Percentiles rank a stretch among this genome's conserved stretches.
phyloP scores from a whole-genome alignment of 2,113 vertebrate species.

The human region GRCh38 chr2:60536001-60536500 shows the following conservation, averaged over 20 bases:
- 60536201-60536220: not conserved
- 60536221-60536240: not conserved
- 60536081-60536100: not conserved
- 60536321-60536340: not conserved
- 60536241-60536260: not conserved
- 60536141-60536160: slow-evolving; percentile 1
- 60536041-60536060: not conserved
- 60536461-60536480: slow-evolving; percentile 64
- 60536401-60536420: slow-evolving; percentile 37
- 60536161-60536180: slow-evolving; percentile 29
- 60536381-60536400: not conserved
- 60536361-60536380: not conserved
- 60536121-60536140: not conserved
- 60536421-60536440: not conserved
- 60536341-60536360: not conserved
- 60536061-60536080: not conserved
- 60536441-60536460: slow-evolving; percentile 67
- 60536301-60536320: not conserved
- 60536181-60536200: slow-evolving; percentile 41
- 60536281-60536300: not conserved
- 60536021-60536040: not conserved
- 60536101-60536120: slow-evolving; percentile 17
- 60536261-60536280: not conserved
- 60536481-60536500: slow-evolving; percentile 61
- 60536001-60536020: not conserved